These are phyloP conservation scores for Tylochromis polylepis DNA, from an alignment of 2,113 vertebrate species.

Conservation along the genomic window DNA sequence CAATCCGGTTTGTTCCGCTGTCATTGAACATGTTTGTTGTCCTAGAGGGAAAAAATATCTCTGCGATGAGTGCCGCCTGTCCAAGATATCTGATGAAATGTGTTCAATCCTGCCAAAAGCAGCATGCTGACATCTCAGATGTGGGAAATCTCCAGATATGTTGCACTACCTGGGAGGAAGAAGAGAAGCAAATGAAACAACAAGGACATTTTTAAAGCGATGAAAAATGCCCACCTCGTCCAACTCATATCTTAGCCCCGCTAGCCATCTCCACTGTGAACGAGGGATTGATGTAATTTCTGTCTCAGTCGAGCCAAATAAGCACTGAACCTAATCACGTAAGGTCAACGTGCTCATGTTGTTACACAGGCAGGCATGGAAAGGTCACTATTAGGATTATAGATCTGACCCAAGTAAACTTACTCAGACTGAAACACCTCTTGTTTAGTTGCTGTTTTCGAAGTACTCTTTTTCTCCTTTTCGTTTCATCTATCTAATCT, in stretches of 20 bases:
- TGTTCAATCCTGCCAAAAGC: background rate
- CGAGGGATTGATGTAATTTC: background rate
- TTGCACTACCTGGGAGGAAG: background rate
- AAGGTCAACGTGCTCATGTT: background rate
- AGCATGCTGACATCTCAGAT: constrained; percentile 2
- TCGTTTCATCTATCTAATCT: background rate
- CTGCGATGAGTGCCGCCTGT: background rate
- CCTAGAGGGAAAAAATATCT: background rate
- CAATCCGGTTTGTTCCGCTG: background rate
- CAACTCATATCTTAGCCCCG: background rate
- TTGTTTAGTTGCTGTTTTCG: background rate
- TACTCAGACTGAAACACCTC: background rate
- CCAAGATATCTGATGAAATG: background rate
- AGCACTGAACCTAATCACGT: background rate
- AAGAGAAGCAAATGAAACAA: background rate
- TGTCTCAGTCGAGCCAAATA: background rate
- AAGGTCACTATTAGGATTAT: constrained; percentile 55
- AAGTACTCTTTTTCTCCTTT: background rate
- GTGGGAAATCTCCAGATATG: background rate
- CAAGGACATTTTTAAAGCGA: background rate
- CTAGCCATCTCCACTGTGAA: background rate
- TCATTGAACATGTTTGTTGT: background rate
- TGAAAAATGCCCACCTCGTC: background rate
- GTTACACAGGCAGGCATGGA: background rate
- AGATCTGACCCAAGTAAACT: constrained; percentile 32